These are phyloP conservation scores for Cryptoprocta ferox DNA, from an alignment of 2,797 vertebrate genomes.

Conservation along the genomic window DNA sequence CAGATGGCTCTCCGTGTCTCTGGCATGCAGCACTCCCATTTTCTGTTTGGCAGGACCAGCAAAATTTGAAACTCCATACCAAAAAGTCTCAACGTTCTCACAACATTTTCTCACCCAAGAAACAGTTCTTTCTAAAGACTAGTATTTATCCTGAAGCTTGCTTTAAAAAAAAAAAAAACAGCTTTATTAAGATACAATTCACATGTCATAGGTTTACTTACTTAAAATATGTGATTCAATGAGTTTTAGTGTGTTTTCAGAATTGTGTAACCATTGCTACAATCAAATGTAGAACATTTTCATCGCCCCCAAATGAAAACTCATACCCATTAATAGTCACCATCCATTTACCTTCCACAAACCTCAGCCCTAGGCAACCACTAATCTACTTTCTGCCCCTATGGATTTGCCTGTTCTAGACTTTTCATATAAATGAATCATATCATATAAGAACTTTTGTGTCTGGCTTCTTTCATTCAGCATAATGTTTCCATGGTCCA, in stretches of 20 bases:
- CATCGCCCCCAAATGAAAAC: neutral
- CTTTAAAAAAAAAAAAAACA: neutral
- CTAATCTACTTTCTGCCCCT: neutral
- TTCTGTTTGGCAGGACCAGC: neutral
- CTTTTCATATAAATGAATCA: neutral
- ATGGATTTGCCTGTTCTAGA: neutral
- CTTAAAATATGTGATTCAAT: neutral
- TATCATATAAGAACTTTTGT: neutral
- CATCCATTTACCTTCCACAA: neutral
- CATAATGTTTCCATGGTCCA: neutral
- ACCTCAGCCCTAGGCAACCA: neutral
- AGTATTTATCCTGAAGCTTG: neutral
- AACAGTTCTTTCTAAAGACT: slow-evolving; percentile 2
- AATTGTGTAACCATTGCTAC: neutral
- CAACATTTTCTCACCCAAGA: neutral
- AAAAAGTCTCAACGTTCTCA: neutral
- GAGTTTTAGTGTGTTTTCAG: neutral
- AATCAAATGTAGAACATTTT: slow-evolving; percentile 13
- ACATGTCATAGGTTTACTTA: neutral
- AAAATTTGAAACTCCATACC: neutral
- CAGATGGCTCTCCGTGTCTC: neutral
- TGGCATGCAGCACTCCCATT: neutral
- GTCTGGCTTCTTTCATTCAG: neutral
- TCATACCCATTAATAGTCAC: neutral
- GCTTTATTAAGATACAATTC: slow-evolving; percentile 3